These are phyloP conservation scores for Marcusenius ussheri DNA, from an alignment of 2,113 vertebrate species.

Conservation along the genomic window DNA sequence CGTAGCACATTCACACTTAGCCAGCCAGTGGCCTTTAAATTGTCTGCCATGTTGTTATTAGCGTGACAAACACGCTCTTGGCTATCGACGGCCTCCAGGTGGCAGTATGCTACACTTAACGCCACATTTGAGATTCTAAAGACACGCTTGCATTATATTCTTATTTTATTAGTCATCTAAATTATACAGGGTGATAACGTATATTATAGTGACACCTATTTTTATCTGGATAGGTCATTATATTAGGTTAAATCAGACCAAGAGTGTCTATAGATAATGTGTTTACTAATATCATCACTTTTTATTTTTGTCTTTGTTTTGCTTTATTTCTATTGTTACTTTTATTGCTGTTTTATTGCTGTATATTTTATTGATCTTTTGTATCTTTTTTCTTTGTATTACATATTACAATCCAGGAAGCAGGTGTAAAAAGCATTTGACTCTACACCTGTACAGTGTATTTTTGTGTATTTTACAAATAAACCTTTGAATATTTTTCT, in stretches of 20 bases:
- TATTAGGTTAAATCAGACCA: background rate
- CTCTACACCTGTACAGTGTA: background rate
- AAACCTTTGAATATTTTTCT: background rate
- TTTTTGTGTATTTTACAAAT: background rate
- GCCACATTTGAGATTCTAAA: background rate
- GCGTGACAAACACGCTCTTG: background rate
- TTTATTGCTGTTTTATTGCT: background rate
- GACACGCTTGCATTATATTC: background rate
- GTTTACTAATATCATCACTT: background rate
- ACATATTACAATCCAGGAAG: background rate
- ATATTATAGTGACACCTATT: background rate
- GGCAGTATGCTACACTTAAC: background rate
- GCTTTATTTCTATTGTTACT: background rate
- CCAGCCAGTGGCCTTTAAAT: background rate
- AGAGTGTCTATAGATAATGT: background rate
- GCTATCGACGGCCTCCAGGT: slow-evolving; percentile 2
- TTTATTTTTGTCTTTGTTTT: background rate
- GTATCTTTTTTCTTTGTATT: background rate
- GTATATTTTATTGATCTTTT: background rate
- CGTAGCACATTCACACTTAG: background rate
- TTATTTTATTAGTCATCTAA: background rate
- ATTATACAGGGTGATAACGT: background rate
- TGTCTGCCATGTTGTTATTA: background rate
- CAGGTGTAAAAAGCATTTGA: background rate
- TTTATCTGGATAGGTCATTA: background rate